These are phyloP conservation scores for Macrotrachela quadricornifera DNA, from an alignment of 1,140 invertebrate genomes.

Conservation along the genomic window DNA sequence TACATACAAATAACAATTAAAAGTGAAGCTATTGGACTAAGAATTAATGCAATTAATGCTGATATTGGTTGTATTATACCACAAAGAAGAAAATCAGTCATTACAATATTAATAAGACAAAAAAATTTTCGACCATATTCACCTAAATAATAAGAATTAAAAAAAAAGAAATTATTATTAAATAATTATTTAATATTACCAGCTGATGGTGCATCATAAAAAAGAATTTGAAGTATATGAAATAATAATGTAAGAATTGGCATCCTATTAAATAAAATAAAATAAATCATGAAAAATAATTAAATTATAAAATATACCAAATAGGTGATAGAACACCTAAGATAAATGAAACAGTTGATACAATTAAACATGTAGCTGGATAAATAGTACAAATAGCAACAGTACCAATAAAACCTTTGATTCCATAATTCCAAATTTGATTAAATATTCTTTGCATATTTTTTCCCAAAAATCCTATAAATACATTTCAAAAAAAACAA, in stretches of 20 bases:
- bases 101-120: slow-evolving; percentile 51
- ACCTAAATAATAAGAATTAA: background rate
- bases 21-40: slow-evolving; percentile 49
- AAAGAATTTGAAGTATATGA: slow-evolving; percentile 30
- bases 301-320: slow-evolving; percentile 36
- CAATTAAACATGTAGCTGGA: slow-evolving; percentile 46
- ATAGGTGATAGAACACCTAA: slow-evolving; percentile 48
- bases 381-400: slow-evolving; percentile 51
- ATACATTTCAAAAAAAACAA: no score
- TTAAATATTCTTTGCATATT: slow-evolving; percentile 67
- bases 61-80: slow-evolving; percentile 56
- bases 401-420: slow-evolving; percentile 63
- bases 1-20: slow-evolving; percentile 47
- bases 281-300: slow-evolving; percentile 28
- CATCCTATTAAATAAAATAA: slow-evolving; percentile 50
- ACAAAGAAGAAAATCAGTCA: slow-evolving; percentile 55
- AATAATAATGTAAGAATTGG: no score
- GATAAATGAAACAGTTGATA: slow-evolving; percentile 43
- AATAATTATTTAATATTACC: no score
- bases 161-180: no score
- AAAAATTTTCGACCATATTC: slow-evolving; percentile 22
- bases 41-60: slow-evolving; percentile 47
- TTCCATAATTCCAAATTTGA: slow-evolving; percentile 66
- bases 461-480: slow-evolving; percentile 47
- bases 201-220: slow-evolving; percentile 64